phyloP scores from a whole-genome alignment of 2,888 invertebrate genomes.

The Dasysyrphus tricinctus region DNA sequence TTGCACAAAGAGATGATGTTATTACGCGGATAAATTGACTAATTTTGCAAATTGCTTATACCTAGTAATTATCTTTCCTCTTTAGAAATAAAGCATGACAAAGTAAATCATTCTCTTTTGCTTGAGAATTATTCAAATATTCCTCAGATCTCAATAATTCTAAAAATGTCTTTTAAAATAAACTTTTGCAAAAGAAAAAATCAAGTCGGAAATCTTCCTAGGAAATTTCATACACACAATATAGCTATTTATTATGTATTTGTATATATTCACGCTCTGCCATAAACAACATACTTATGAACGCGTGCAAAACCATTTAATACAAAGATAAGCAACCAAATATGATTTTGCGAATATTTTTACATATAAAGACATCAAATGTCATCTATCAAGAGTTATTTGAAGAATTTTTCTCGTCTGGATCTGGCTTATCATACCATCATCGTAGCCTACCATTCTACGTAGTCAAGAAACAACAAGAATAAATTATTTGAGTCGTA shows the following conservation, averaged over 20 bases:
- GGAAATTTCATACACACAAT: too few species aligned
- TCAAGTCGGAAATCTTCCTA: too few species aligned
- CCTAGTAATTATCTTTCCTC: too few species aligned
- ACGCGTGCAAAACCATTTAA: slow-evolving; percentile 3
- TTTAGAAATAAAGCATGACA: too few species aligned
- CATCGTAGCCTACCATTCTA: background rate
- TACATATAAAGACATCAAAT: background rate
- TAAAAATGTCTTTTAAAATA: slow-evolving; percentile 2
- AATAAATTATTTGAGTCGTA: slow-evolving; percentile 5
- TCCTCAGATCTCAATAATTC: too few species aligned
- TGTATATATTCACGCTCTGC: background rate
- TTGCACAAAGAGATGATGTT: too few species aligned
- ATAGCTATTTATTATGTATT: too few species aligned
- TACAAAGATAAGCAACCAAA: background rate
- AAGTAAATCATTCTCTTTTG: too few species aligned
- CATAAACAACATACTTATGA: background rate
- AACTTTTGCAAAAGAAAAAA: background rate
- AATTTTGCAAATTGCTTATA: too few species aligned
- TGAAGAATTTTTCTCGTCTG: slow-evolving; percentile 9
- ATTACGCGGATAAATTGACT: too few species aligned
- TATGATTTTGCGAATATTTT: background rate
- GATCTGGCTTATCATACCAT: background rate
- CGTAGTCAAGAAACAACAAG: background rate
- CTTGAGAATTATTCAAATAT: too few species aligned
- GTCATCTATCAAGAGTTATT: slow-evolving; percentile 33